phyloP scores from a whole-genome alignment of 2,888 invertebrate species.

The Sphaerophoria taeniata region DNA sequence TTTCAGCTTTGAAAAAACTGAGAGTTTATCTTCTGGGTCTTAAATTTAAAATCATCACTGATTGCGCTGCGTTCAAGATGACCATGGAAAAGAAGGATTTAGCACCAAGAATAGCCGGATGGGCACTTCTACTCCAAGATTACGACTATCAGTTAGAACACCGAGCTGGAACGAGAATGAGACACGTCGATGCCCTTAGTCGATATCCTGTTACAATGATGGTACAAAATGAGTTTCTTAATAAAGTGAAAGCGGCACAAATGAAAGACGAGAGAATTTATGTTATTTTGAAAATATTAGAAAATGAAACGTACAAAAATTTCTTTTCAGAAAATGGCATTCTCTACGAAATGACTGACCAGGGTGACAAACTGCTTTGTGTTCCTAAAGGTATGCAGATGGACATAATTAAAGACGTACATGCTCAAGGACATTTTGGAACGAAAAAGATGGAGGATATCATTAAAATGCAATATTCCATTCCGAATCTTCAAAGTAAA shows the following conservation, averaged over 20 bases:
- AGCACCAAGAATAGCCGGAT: slow-evolving; percentile 23
- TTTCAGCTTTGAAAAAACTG: not conserved
- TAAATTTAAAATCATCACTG: slow-evolving; percentile 12
- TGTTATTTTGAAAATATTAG: too few relatives aligned
- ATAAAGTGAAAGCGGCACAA: too few relatives aligned
- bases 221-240: too few relatives aligned
- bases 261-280: too few relatives aligned
- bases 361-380: slow-evolving; percentile 11
- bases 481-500: slow-evolving; percentile 29
- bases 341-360: not conserved
- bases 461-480: slow-evolving; percentile 20
- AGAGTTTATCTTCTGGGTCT: slow-evolving; percentile 1
- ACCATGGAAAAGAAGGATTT: slow-evolving; percentile 31
- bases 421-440: slow-evolving; percentile 43
- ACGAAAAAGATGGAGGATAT: slow-evolving; percentile 32
- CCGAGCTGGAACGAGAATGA: slow-evolving; percentile 20
- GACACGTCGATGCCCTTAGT: slow-evolving; percentile 17
- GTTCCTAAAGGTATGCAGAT: slow-evolving; percentile 21
- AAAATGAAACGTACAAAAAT: too few relatives aligned
- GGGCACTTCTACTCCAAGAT: slow-evolving; percentile 32
- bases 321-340: not conserved
- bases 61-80: slow-evolving; percentile 43
- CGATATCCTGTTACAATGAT: not conserved
- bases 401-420: slow-evolving; percentile 22
- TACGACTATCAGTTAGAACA: slow-evolving; percentile 3